A percentile compares a stretch with the other conserved stretches of the same genome.
Conservation (phyloP, 2,888 invertebrate genomes). For the Onchidella celtica region DNA sequence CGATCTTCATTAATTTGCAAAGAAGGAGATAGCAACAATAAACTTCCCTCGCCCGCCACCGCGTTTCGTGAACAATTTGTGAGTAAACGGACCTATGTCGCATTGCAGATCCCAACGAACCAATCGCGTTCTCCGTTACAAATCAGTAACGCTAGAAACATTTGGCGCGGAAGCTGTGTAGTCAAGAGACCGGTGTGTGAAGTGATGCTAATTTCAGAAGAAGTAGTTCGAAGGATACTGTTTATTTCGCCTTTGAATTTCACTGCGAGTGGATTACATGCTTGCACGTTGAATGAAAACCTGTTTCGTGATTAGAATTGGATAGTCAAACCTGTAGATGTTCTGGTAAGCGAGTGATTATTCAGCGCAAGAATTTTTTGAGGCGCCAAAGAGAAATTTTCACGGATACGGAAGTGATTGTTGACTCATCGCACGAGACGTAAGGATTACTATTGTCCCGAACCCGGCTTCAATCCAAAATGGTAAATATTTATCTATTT, state of each 20-base stretch:
- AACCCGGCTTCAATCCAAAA: conserved; percentile 26
- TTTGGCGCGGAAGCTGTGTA: conserved; percentile 46
- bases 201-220: conserved; percentile 43
- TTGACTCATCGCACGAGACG: conserved; percentile 32
- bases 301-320: not conserved
- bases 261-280: not conserved
- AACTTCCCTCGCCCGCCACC: not conserved
- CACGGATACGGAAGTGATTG: conserved; percentile 46
- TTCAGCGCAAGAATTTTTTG: conserved; percentile 40
- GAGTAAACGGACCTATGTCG: conserved; percentile 47
- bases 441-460: not conserved
- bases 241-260: not conserved
- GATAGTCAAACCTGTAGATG: not conserved
- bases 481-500: conserved; percentile 22
- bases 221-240: conserved; percentile 49
- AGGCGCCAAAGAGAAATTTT: conserved; percentile 47
- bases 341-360: not conserved
- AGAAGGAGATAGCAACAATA: not conserved
- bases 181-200: conserved; percentile 44
- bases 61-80: conserved; percentile 28
- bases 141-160: conserved; percentile 50
- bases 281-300: not conserved
- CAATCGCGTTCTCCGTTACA: conserved; percentile 52
- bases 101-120: conserved; percentile 53
- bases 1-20: no score